A percentile compares a stretch with the other conserved stretches of the same genome.
Evolutionary conservation across 64 coral and sea anemone species (phyloP).

Genomic region (Acropora yongei): DNA sequence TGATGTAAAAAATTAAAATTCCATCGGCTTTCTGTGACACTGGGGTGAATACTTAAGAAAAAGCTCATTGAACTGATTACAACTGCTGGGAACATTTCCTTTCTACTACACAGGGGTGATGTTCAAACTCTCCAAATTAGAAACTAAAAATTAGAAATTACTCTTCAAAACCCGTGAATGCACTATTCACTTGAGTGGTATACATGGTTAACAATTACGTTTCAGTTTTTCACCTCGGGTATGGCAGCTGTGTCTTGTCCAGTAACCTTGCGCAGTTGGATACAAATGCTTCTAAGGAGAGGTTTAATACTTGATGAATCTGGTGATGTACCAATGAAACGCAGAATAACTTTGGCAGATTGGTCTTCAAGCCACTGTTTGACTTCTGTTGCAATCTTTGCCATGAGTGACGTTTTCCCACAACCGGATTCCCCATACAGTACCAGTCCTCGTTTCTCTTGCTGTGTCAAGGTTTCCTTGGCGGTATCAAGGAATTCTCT

Average conservation of each 20-base stretch:
- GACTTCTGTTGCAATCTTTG: conserved; percentile 65
- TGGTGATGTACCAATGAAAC: conserved; percentile 91
- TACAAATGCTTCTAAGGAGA: conserved; percentile 84
- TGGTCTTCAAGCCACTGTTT: conserved; percentile 60
- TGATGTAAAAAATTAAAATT: too few relatives aligned
- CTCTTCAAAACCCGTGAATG: too few relatives aligned
- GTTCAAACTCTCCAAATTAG: too few relatives aligned
- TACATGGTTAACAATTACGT: background rate
- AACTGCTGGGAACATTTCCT: too few relatives aligned
- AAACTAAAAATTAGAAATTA: too few relatives aligned
- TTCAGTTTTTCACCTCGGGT: conserved; percentile 73
- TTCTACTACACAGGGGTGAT: too few relatives aligned
- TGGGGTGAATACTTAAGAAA: too few relatives aligned
- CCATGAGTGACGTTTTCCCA: conserved; percentile 95
- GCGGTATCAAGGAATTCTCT: conserved; percentile 73
- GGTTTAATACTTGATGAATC: conserved; percentile 76
- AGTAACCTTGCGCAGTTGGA: conserved; percentile 78
- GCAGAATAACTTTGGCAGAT: conserved; percentile 62
- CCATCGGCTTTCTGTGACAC: too few relatives aligned
- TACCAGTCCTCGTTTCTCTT: conserved; percentile 56
- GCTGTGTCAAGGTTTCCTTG: conserved; percentile 54
- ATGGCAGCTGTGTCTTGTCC: conserved; percentile 39
- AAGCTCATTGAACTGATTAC: too few relatives aligned
- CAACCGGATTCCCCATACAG: conserved; percentile 88
- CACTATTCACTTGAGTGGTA: background rate